phyloP scores from a whole-genome alignment of 2,113 vertebrate genomes.

The Alectura lathami region DNA sequence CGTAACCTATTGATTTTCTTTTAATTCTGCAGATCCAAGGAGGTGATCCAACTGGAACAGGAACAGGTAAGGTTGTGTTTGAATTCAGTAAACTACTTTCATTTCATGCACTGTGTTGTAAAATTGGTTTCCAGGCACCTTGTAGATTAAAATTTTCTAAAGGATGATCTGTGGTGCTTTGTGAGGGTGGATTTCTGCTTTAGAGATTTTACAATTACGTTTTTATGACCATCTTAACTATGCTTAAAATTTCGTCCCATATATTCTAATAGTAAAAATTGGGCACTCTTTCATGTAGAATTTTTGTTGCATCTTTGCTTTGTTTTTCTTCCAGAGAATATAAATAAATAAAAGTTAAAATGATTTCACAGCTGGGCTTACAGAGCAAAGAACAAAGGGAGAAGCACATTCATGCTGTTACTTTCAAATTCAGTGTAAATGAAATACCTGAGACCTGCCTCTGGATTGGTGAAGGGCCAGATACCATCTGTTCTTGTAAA shows the following conservation, averaged over 20 bases:
- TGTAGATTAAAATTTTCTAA: background rate
- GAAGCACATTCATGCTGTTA: background rate
- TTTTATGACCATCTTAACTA: background rate
- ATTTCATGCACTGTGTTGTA: background rate
- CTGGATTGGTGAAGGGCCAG: background rate
- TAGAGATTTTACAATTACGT: background rate
- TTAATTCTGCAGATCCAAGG: conserved; percentile 89
- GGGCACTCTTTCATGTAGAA: background rate
- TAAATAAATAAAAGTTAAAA: background rate
- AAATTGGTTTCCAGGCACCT: background rate
- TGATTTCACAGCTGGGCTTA: conserved; percentile 10
- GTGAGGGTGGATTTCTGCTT: background rate
- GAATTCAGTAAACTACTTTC: background rate
- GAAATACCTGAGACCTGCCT: conserved; percentile 23
- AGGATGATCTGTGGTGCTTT: background rate
- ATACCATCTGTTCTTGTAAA: conserved; percentile 13
- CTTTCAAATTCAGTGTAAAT: conserved; percentile 26
- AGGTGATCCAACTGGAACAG: conserved; percentile 94
- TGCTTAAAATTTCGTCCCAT: background rate
- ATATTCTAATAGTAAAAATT: background rate
- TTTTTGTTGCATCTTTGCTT: background rate
- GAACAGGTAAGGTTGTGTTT: conserved; percentile 83
- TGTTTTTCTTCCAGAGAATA: conserved; percentile 4
- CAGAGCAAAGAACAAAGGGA: conserved; percentile 13
- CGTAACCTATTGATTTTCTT: conserved; percentile 8